Evolutionary conservation across 2,113 vertebrate species (phyloP).

Genomic region (Colinus virginianus): DNA sequence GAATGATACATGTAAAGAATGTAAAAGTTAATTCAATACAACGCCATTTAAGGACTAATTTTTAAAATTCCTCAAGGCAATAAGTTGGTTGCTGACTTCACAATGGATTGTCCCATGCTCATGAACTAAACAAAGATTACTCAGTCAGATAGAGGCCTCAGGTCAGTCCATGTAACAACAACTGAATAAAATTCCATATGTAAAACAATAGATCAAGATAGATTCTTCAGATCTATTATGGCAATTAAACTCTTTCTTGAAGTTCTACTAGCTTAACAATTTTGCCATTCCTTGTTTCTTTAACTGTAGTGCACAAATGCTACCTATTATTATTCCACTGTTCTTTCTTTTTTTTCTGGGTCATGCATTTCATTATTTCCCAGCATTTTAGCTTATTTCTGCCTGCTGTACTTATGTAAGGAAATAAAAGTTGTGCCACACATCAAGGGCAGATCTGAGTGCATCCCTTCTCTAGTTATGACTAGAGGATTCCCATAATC

Average conservation of each 20-base stretch:
- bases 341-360: not conserved
- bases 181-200: not conserved
- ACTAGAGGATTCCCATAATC: not conserved
- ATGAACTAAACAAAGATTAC: not conserved
- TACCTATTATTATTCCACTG: not conserved
- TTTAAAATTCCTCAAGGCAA: not conserved
- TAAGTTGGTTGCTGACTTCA: not conserved
- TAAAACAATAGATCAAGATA: not conserved
- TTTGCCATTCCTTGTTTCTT: not conserved
- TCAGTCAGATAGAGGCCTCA: not conserved
- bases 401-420: not conserved
- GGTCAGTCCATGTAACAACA: not conserved
- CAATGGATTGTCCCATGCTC: not conserved
- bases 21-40: not conserved
- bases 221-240: not conserved
- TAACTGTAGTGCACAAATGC: not conserved
- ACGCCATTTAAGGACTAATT: not conserved
- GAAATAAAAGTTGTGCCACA: not conserved
- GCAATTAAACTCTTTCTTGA: not conserved
- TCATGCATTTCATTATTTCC: conserved; percentile 10
- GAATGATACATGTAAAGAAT: not conserved
- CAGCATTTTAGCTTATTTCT: not conserved
- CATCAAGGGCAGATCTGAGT: not conserved
- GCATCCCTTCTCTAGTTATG: not conserved
- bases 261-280: not conserved